phyloP scores from a whole-genome alignment of 2,113 vertebrate genomes.

The Stigmatopora argus region DNA sequence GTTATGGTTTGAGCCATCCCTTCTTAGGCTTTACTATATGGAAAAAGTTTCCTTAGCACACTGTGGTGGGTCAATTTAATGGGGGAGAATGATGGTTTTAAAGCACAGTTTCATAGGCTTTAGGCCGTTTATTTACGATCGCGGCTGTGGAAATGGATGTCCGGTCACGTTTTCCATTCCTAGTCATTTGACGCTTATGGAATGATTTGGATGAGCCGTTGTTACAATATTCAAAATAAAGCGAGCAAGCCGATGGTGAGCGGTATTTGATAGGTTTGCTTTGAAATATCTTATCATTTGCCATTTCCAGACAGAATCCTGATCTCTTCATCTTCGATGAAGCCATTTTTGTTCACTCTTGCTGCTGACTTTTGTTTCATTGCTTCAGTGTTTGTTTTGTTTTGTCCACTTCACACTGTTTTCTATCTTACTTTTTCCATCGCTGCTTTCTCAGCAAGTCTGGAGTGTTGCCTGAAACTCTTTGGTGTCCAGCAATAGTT shows the following conservation, averaged over 20 bases:
- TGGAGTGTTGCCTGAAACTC: too few relatives aligned
- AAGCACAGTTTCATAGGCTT: conserved; percentile 19
- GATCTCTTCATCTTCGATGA: conserved; percentile 36
- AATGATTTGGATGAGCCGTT: conserved; percentile 50
- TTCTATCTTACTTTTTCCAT: too few relatives aligned
- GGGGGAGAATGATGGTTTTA: background rate
- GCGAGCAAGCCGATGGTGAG: conserved; percentile 5
- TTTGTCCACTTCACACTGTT: too few relatives aligned
- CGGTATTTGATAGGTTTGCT: conserved; percentile 4
- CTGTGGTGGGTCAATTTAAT: conserved; percentile 7
- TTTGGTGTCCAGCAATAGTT: too few relatives aligned
- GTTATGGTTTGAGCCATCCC: conserved; percentile 24
- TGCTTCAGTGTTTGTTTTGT: conserved; percentile 40
- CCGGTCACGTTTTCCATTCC: conserved; percentile 64
- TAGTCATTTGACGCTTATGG: conserved; percentile 48
- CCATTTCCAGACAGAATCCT: conserved; percentile 16
- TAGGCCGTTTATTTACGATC: conserved; percentile 21
- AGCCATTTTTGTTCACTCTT: conserved; percentile 37
- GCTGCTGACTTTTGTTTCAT: conserved; percentile 60
- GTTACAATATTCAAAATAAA: conserved; percentile 48
- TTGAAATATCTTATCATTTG: conserved; percentile 22
- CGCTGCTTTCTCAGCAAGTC: too few relatives aligned
- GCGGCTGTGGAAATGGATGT: conserved; percentile 25
- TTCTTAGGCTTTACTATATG: conserved; percentile 32
- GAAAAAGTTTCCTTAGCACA: conserved; percentile 24